Base-by-base conservation (phyloP, 2,888 invertebrate species). In the Alsophila aescularia region DNA sequence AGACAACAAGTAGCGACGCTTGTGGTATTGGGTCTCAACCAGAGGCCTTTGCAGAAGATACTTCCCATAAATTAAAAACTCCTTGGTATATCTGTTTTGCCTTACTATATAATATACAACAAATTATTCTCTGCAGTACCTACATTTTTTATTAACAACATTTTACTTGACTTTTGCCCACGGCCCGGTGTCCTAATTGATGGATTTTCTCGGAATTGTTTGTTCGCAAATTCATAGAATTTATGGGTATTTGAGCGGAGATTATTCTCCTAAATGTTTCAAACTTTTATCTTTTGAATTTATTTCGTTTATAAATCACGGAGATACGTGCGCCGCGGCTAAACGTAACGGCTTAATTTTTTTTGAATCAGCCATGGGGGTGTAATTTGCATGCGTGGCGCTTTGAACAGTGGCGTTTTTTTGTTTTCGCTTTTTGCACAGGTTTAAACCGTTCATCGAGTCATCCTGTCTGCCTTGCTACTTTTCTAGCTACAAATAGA, bases 271-370 rank as follows among this genome's bases (percentile, higher is more conserved):
- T 62, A 62, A 65, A 60, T 52, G 64, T 54, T 60, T 53, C 60
- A 65, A 65, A 65, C 60, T 72, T 72, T 69, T 74, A 73, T 74
- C 75, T 49, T 58, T 54, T 35, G 55, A 69, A 74, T 74, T 70
- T 74, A 74, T 74, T 72, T 69, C 72, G 65, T 66, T 69, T 74
- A 74, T 74, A 74, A 74, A 75, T 73, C 71, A 65, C 59, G 52
- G 61, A 66, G 67, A 73, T 73, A 69, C 59, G 57, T 48, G 52
- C 56, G 34, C 48, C 48, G 36, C 35, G 36, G 64, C 53, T 35
- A 35, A 27, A 36, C 24, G 10, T 12, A 56, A 59, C 52, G 57
- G 43, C 62, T 49, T 58, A 52, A 58, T 67, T 66, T 61, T 65
- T 69, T 68, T 35, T 15, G 39, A 39, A 34, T 54, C 39, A 49